phyloP scores from a whole-genome alignment of 1,140 invertebrate species.

The Laupala kohalensis region DNA sequence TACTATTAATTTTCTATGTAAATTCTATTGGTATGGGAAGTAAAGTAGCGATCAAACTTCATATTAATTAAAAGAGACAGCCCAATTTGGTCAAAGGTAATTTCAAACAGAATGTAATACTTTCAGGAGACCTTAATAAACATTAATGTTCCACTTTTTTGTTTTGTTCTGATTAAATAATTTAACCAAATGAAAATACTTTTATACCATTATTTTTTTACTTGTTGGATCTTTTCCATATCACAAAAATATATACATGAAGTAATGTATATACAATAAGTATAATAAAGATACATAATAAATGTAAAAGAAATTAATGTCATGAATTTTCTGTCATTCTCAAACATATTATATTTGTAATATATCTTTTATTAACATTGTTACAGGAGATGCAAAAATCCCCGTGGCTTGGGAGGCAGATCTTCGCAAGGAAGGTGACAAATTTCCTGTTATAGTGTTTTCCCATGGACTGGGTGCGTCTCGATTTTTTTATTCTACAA shows the following conservation, averaged over 20 bases:
- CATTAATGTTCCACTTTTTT: too few species aligned
- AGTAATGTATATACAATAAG: neutral
- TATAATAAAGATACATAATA: neutral
- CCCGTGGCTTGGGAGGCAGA: constrained; percentile 40
- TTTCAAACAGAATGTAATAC: too few species aligned
- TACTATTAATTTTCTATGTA: too few species aligned
- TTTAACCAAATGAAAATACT: neutral
- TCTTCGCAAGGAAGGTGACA: constrained; percentile 21
- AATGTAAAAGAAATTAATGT: neutral
- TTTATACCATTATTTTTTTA: neutral
- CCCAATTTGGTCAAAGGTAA: too few species aligned
- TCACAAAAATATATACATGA: neutral
- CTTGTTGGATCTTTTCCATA: neutral
- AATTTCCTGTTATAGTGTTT: constrained; percentile 46
- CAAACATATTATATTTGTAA: neutral
- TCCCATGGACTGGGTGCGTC: constrained; percentile 52
- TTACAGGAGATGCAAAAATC: constrained; percentile 32
- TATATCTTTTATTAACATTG: neutral
- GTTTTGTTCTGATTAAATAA: too few species aligned
- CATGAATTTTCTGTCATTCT: neutral
- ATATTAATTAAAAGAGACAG: too few species aligned
- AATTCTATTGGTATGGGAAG: too few species aligned
- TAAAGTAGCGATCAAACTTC: too few species aligned
- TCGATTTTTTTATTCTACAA: constrained; percentile 43
- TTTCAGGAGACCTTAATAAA: too few species aligned